A percentile compares a stretch with the other conserved stretches of the same genome.
Evolutionary conservation across 2,797 vertebrate species (phyloP).

Genomic region (Sciurus vulgaris): DNA sequence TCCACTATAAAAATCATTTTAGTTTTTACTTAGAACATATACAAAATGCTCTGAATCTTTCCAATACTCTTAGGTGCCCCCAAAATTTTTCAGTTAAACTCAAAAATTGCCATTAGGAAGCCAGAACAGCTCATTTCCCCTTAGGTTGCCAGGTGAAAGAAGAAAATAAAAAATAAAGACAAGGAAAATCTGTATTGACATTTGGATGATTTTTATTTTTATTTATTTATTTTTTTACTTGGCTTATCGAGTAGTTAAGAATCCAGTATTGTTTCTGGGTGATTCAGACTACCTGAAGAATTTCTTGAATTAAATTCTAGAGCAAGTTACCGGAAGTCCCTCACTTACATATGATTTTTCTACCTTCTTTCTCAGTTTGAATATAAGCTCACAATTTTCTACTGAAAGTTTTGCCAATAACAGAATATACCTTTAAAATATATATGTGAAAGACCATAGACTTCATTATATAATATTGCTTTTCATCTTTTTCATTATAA

Average conservation of each 20-base stretch:
- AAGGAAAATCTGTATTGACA: background rate
- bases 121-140: background rate
- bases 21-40: constrained; percentile 1
- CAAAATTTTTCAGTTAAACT: background rate
- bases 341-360: constrained; percentile 11
- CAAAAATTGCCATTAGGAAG: background rate
- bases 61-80: background rate
- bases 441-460: background rate
- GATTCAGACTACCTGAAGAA: constrained; percentile 12
- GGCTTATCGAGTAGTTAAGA: background rate
- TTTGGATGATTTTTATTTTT: background rate
- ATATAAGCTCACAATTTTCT: background rate
- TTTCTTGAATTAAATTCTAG: constrained; percentile 60
- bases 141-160: constrained; percentile 9
- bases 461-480: background rate
- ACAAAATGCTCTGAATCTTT: background rate
- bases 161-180: background rate
- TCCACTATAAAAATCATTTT: background rate
- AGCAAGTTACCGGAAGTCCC: background rate
- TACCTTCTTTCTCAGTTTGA: constrained; percentile 32
- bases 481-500: constrained; percentile 37
- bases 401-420: constrained; percentile 24
- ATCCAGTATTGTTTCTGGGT: background rate
- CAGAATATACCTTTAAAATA: constrained; percentile 16
- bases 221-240: background rate